Evolutionary conservation across 2,888 invertebrate genomes (phyloP), one percentile per base, ranked within the genome.

Genomic region (Galerucella nymphaeae): DNA sequence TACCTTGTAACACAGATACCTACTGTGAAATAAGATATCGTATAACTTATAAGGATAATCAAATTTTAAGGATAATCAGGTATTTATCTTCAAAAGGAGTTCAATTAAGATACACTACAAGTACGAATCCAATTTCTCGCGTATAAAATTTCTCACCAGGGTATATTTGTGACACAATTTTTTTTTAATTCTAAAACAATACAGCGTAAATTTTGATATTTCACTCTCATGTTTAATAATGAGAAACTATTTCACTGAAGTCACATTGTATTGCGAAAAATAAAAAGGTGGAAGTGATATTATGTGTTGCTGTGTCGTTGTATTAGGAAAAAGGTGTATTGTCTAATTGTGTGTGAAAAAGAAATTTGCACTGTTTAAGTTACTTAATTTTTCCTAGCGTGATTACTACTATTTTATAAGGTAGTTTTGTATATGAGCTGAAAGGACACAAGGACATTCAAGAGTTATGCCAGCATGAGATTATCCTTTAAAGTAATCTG

Each of bases 251-350:
- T 57, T 23, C 8, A 20, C 16, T 23, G 4, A 18, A 57, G 13
- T 57, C 57, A 23, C 57, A 20, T 23, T 14, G 8, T 57, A 23
- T 57, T 57, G 23, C 57, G 20, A 57, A n/a, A 57, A 30, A 30
- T 1, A 18, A 57, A 11, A n/a, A n/a, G n/a, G 23, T 57, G 57
- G 57, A 57, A 57, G 57, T 57, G 57, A 57, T 57, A 57, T 57
- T 57, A 57, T 23, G 57, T 57, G 18, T 57, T 23, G 20, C 23
- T 57, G 9, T 57, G 57, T 57, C 57, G 20, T 57, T 57, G 57
- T 23, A 14, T 18, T 11, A 20, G 23, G 13, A 10, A 23, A 57
- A 23, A 57, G 20, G 13, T 57, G 20, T 18, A 57, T 57, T 57
- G 57, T 57, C 23, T 23, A 57, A 57, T 20, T 57, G 20, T 23